phyloP scores from a whole-genome alignment of 2,113 vertebrate genomes.

The Oncorhynchus tshawytscha region DNA sequence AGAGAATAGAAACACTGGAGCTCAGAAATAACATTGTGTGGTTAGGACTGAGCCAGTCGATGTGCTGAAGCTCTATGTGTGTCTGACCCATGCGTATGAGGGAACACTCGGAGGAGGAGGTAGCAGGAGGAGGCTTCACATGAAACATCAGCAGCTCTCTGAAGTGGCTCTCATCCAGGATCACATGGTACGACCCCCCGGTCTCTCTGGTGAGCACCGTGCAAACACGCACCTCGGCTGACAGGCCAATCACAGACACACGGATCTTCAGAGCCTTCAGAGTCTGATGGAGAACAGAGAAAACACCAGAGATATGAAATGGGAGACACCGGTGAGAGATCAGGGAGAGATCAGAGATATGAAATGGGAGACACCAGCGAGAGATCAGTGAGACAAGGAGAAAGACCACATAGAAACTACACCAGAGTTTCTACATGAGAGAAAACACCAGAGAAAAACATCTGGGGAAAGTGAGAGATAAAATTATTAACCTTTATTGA shows the following conservation, averaged over 20 bases:
- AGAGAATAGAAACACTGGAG: neutral
- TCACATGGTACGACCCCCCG: constrained; percentile 89
- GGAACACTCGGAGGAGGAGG: constrained; percentile 88
- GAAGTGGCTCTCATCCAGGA: constrained; percentile 95
- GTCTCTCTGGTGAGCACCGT: constrained; percentile 91
- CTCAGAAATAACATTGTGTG: neutral
- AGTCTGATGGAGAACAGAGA: constrained; percentile 63
- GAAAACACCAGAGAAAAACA: too few relatives aligned
- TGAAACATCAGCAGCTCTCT: constrained; percentile 90
- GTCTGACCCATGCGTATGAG: constrained; percentile 96
- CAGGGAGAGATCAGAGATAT: too few relatives aligned
- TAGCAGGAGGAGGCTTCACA: constrained; percentile 90
- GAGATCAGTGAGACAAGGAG: too few relatives aligned
- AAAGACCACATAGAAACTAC: too few relatives aligned
- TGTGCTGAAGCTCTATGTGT: neutral
- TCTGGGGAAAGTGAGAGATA: too few relatives aligned
- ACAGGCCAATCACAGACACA: constrained; percentile 92
- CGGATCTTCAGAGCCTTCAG: constrained; percentile 89
- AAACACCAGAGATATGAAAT: neutral
- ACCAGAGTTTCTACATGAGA: too few relatives aligned
- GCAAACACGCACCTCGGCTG: constrained; percentile 94
- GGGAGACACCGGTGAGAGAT: too few relatives aligned
- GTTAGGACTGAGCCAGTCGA: neutral
- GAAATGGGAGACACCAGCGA: too few relatives aligned
- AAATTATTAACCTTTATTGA: too few relatives aligned